A percentile compares a stretch with the other conserved stretches of the same genome.
These are phyloP conservation scores for Eulemur rufifrons DNA, from an alignment of 2,113 vertebrate genomes.

Conservation along the genomic window DNA sequence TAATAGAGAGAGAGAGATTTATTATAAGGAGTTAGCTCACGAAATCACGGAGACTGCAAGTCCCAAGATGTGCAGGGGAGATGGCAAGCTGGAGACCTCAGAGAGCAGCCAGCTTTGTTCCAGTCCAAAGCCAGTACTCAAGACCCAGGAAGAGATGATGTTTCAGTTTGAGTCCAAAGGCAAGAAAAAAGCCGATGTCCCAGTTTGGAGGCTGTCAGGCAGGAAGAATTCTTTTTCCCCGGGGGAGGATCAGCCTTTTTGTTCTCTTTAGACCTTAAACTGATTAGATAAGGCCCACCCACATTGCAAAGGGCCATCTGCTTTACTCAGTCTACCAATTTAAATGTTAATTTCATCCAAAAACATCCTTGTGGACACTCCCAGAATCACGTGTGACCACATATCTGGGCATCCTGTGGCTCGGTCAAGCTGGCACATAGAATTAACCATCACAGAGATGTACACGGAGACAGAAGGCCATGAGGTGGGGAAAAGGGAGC, in stretches of 20 bases:
- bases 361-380: background rate
- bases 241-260: background rate
- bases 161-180: background rate
- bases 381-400: background rate
- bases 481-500: background rate
- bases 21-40: background rate
- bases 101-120: background rate
- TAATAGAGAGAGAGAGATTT: background rate
- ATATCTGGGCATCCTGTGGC: background rate
- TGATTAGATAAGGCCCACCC: background rate
- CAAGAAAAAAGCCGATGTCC: background rate
- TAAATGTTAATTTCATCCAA: background rate
- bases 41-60: background rate
- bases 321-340: background rate
- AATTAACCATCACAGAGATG: background rate
- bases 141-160: background rate
- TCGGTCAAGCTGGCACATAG: background rate
- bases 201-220: background rate
- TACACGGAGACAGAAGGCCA: background rate
- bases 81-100: background rate
- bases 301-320: background rate
- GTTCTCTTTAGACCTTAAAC: background rate
- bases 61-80: background rate
- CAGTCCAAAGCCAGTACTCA: background rate
- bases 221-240: background rate